Evolutionary conservation across 2,797 vertebrate species (phyloP).

Genomic region (Molossus alvarezi): DNA sequence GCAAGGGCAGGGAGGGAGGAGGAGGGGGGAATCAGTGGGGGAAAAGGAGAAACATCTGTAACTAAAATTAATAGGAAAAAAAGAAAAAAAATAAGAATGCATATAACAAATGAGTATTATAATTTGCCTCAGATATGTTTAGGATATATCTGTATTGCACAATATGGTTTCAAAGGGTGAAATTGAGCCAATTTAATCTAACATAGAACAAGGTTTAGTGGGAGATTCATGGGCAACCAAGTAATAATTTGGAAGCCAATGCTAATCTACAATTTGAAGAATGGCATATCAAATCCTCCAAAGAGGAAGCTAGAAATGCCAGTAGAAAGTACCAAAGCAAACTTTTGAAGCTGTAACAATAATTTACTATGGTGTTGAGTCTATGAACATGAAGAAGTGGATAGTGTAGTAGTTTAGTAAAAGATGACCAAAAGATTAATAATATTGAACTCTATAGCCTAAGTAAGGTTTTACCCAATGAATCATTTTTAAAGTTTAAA

Average conservation of each 20-base stretch:
- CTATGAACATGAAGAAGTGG: neutral
- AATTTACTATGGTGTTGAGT: neutral
- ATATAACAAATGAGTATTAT: neutral
- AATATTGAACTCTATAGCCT: neutral
- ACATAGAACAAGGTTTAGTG: neutral
- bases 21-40: no score
- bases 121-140: neutral
- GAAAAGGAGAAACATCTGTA: no score
- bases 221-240: neutral
- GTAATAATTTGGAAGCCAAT: conserved; percentile 11
- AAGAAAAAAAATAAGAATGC: neutral
- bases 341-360: neutral
- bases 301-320: neutral
- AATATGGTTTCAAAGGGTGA: neutral
- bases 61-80: no score
- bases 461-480: neutral
- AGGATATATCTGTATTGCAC: neutral
- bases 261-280: neutral
- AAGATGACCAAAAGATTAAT: neutral
- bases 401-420: neutral
- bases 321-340: neutral
- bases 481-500: neutral
- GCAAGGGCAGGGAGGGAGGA: no score
- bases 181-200: neutral
- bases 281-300: neutral